Percentiles rank a stretch among this genome's conserved stretches.
Conservation (phyloP, 2,888 invertebrate genomes). For the Ceraclea dissimilis region DNA sequence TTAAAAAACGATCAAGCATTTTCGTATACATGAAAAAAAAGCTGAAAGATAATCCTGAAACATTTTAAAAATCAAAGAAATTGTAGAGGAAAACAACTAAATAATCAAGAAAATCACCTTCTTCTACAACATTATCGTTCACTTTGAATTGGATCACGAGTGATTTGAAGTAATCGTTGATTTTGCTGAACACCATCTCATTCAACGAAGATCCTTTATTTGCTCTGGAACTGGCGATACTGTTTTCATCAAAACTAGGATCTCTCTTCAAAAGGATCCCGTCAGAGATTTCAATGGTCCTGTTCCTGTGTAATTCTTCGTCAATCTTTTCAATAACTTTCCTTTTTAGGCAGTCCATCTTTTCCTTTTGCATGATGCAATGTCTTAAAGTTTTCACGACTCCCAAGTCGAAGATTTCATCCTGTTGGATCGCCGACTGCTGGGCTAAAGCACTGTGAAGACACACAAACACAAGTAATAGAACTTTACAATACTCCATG, state of each 20-base stretch:
- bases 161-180: constrained; percentile 38
- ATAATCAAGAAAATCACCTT: constrained; percentile 22
- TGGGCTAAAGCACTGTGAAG: neutral
- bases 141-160: constrained; percentile 38
- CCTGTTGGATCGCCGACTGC: neutral
- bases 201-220: constrained; percentile 19
- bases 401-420: constrained; percentile 9
- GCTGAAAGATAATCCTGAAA: too few species aligned
- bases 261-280: constrained; percentile 20
- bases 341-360: constrained; percentile 27
- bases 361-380: constrained; percentile 33
- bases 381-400: constrained; percentile 24
- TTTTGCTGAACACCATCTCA: constrained; percentile 34
- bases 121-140: constrained; percentile 30
- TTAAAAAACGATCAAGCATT: too few species aligned
- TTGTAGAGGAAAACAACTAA: neutral
- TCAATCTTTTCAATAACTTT: constrained; percentile 23
- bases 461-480: constrained; percentile 5
- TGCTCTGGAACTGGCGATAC: constrained; percentile 11
- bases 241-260: constrained; percentile 14
- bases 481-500: neutral
- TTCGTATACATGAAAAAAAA: too few species aligned
- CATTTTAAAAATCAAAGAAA: neutral
- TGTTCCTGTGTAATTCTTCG: constrained; percentile 18
- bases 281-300: constrained; percentile 16